These are phyloP conservation scores for Dysdera silvatica DNA, from an alignment of 1,140 invertebrate genomes.

Conservation along the genomic window DNA sequence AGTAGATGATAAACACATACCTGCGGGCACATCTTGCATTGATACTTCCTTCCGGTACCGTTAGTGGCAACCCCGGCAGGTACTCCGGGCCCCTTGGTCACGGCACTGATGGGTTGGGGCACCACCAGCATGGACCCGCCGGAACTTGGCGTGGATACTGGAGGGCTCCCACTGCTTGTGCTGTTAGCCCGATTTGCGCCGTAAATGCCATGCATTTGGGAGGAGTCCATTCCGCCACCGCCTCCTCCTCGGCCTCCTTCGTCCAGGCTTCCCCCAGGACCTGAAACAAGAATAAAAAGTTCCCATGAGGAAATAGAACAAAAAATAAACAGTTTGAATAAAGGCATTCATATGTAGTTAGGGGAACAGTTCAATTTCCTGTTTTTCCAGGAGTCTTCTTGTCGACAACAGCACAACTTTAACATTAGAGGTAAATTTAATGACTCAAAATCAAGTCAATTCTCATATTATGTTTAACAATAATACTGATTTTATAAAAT, in stretches of 20 bases:
- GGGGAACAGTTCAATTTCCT: too few relatives aligned
- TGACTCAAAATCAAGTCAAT: too few relatives aligned
- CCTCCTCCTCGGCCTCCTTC: constrained; percentile 25
- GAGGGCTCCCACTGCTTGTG: constrained; percentile 34
- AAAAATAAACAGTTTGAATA: too few relatives aligned
- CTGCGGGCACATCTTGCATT: constrained; percentile 98
- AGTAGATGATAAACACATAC: constrained; percentile 61
- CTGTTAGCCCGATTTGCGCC: constrained; percentile 34
- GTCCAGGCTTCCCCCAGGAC: constrained; percentile 25
- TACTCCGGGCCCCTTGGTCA: constrained; percentile 45
- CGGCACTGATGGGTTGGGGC: constrained; percentile 79
- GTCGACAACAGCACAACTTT: too few relatives aligned
- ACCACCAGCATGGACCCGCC: constrained; percentile 67
- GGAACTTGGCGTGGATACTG: constrained; percentile 38
- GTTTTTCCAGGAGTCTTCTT: too few relatives aligned
- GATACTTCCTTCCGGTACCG: constrained; percentile 60
- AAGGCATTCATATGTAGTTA: too few relatives aligned
- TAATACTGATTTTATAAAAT: too few relatives aligned
- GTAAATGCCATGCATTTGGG: constrained; percentile 33
- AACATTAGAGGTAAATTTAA: too few relatives aligned
- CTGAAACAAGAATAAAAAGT: constrained; percentile 2
- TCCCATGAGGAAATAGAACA: too few relatives aligned
- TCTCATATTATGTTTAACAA: too few relatives aligned
- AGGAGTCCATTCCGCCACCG: constrained; percentile 32
- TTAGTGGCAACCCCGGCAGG: constrained; percentile 30